Percentiles rank a stretch among this genome's conserved stretches.
phyloP scores from a whole-genome alignment of 2,888 invertebrate genomes.

The Phengaris alcon region DNA sequence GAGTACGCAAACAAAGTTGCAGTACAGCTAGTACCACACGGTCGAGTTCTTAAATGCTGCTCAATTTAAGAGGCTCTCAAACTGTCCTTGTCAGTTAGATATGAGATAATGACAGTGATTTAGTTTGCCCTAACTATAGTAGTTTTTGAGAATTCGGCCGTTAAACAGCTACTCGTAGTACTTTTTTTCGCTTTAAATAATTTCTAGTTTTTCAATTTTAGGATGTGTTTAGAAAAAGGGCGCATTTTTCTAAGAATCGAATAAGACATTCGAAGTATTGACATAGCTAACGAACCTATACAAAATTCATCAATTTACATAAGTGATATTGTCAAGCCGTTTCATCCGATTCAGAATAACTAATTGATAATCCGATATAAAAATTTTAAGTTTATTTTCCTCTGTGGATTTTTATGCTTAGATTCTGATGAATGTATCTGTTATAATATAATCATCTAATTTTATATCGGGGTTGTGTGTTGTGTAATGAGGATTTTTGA shows the following conservation, averaged over 20 bases:
- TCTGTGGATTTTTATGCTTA: not conserved
- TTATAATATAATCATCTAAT: not conserved
- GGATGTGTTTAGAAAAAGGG: not conserved
- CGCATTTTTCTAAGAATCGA: not conserved
- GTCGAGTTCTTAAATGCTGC: too few species aligned
- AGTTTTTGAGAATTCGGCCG: too few species aligned
- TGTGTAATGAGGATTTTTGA: too few species aligned
- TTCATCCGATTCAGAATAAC: constrained; percentile 19
- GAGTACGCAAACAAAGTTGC: too few species aligned
- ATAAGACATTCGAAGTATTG: not conserved
- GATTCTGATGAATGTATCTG: not conserved
- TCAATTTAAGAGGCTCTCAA: too few species aligned
- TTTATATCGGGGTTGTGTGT: too few species aligned
- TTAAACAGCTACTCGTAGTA: too few species aligned
- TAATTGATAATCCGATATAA: constrained; percentile 21
- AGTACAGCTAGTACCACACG: too few species aligned
- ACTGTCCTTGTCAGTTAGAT: too few species aligned
- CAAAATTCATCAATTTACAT: constrained; percentile 37
- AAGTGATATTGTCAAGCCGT: constrained; percentile 35
- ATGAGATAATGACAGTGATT: too few species aligned
- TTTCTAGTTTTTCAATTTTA: not conserved
- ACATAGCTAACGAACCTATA: constrained; percentile 35
- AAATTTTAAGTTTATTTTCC: not conserved
- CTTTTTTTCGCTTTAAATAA: too few species aligned
- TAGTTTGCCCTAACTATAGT: too few species aligned